Evolutionary conservation across 2,797 vertebrate species (phyloP).

Genomic region (Antrozous pallidus): DNA sequence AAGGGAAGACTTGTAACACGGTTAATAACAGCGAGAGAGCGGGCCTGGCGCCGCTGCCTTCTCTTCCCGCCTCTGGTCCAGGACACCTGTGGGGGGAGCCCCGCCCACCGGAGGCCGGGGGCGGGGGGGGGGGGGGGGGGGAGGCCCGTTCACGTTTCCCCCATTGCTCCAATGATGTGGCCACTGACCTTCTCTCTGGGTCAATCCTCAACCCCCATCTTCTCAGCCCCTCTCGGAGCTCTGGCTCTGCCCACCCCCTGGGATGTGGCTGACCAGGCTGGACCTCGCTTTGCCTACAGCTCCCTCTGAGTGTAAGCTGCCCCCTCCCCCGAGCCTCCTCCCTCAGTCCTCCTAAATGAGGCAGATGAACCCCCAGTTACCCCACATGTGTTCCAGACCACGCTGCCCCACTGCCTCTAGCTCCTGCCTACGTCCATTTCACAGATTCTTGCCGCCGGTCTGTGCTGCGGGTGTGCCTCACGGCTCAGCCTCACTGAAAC

Average conservation of each 20-base stretch:
- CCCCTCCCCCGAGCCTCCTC: rapidly evolving
- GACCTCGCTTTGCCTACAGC: background rate
- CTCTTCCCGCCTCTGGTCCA: no score
- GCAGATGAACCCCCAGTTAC: background rate
- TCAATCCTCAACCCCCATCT: background rate
- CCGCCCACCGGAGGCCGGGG: rapidly evolving
- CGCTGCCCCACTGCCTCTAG: background rate
- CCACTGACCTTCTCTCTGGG: background rate
- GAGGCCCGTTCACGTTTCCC: background rate
- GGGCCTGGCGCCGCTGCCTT: background rate
- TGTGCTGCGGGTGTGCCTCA: rapidly evolving
- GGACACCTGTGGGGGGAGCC: background rate
- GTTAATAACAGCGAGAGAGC: background rate
- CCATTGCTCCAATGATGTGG: rapidly evolving
- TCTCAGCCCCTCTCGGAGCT: background rate
- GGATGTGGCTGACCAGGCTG: background rate
- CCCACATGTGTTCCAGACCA: background rate
- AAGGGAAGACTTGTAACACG: background rate
- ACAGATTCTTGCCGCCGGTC: background rate
- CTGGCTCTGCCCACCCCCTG: rapidly evolving
- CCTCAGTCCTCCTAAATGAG: background rate
- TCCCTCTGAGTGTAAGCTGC: no score
- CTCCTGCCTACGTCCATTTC: background rate
- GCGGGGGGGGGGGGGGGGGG: no score
- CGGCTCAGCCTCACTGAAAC: background rate